These are phyloP conservation scores for Sebastes vulpes DNA, from an alignment of 2,797 vertebrate species.

Conservation along the genomic window DNA sequence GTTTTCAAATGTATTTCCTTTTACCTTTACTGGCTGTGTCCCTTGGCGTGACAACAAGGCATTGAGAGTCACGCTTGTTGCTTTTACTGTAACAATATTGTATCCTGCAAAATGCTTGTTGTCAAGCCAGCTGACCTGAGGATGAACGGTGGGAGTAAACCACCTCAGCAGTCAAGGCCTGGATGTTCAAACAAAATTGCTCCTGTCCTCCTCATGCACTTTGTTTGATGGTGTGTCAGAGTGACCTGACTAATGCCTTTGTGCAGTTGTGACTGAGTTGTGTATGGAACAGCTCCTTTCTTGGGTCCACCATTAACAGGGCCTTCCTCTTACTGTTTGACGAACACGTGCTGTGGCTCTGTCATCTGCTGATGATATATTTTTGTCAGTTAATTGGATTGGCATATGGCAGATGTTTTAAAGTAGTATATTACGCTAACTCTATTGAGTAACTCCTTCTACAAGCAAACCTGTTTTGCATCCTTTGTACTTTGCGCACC, in stretches of 20 bases:
- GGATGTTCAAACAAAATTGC: slow-evolving; percentile 24
- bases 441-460: not conserved
- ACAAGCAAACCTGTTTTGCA: not conserved
- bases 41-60: slow-evolving; percentile 19
- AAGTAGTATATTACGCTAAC: not conserved
- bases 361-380: not conserved
- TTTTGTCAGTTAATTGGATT: slow-evolving; percentile 11
- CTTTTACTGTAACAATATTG: slow-evolving; percentile 19
- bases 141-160: slow-evolving; percentile 35
- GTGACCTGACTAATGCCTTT: slow-evolving; percentile 21
- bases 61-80: not conserved
- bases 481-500: not conserved
- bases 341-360: not conserved
- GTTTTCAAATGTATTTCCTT: slow-evolving; percentile 5
- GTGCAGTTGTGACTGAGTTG: not conserved
- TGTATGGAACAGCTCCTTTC: not conserved
- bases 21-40: not conserved
- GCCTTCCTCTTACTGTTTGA: slow-evolving; percentile 33
- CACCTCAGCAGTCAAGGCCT: slow-evolving; percentile 33
- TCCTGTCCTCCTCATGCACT: not conserved
- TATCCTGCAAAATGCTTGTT: slow-evolving; percentile 53
- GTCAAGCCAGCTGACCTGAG: slow-evolving; percentile 59
- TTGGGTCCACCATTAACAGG: not conserved
- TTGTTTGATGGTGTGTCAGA: slow-evolving; percentile 9
- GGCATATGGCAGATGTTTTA: not conserved